Percentiles rank a stretch among this genome's conserved stretches.
phyloP scores from a whole-genome alignment of 1,140 invertebrate genomes.

The Campoletis sonorensis region DNA sequence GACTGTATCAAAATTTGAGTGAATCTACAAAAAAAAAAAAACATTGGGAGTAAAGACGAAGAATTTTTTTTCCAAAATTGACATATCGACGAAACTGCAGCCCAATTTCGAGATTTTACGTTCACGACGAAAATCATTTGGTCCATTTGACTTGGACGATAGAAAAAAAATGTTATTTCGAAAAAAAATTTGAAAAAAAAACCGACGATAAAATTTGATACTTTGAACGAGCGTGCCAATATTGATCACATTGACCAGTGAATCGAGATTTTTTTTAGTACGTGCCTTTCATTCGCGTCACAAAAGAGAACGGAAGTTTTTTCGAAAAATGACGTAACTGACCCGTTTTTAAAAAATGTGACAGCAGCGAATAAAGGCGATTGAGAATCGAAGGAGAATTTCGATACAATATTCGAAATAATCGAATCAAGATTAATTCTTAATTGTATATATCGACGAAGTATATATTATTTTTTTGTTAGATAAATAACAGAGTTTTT shows the following conservation, averaged over 20 bases:
- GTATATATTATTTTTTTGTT: slow-evolving; percentile 45
- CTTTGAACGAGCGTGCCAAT: slow-evolving; percentile 14
- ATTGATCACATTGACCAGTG: slow-evolving; percentile 24
- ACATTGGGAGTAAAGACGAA: too few species aligned
- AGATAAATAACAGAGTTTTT: slow-evolving; percentile 50
- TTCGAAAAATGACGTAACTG: background rate
- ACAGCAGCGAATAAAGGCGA: background rate
- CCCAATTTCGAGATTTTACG: background rate
- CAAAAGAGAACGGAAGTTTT: background rate
- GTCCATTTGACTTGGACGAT: background rate
- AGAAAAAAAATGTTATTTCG: background rate
- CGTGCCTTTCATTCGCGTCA: slow-evolving; percentile 3
- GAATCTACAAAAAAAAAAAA: background rate
- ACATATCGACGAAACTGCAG: background rate
- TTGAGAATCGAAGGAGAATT: background rate
- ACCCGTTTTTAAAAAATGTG: background rate
- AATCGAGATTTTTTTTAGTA: background rate
- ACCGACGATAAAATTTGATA: background rate
- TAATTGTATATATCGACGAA: background rate
- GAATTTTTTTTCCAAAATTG: background rate
- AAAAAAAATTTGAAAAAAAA: background rate
- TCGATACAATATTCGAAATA: background rate
- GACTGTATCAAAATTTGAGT: background rate
- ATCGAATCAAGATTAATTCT: background rate
- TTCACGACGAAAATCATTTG: background rate